Percentiles rank a stretch among this genome's conserved stretches.
Conservation (phyloP, 2,797 vertebrate genomes). For the Semotilus atromaculatus region DNA sequence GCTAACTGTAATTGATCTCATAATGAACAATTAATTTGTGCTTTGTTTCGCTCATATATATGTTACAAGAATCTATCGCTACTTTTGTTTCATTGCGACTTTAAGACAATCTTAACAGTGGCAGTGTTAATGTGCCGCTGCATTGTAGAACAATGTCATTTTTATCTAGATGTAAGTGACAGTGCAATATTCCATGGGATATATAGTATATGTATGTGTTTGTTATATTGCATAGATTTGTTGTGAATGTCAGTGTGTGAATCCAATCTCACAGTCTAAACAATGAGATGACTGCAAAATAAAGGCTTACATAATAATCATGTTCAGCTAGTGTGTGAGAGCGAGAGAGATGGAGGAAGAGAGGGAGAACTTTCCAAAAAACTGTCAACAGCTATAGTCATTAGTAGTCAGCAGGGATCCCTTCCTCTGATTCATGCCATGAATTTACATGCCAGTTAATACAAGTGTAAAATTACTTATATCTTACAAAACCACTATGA, state of each 20-base stretch:
- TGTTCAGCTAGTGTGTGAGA: conserved; percentile 40
- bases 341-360: neutral
- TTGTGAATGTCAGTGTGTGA: conserved; percentile 27
- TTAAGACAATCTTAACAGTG: neutral
- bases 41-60: neutral
- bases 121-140: conserved; percentile 8
- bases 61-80: neutral
- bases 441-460: conserved; percentile 71
- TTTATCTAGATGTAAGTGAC: neutral
- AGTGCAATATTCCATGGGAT: neutral
- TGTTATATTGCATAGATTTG: conserved; percentile 9
- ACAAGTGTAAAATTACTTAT: conserved; percentile 72
- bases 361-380: conserved; percentile 15
- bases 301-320: conserved; percentile 41
- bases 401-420: conserved; percentile 72
- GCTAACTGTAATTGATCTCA: neutral
- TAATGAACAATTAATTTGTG: neutral
- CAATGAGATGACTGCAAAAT: conserved; percentile 30
- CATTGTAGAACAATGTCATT: neutral
- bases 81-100: neutral
- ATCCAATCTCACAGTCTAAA: conserved; percentile 26
- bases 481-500: conserved; percentile 65
- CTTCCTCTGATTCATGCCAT: conserved; percentile 62
- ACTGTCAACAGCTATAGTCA: conserved; percentile 55
- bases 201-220: neutral